phyloP scores from a whole-genome alignment of 2,888 invertebrate genomes.

The Drosophila aldrichi region DNA sequence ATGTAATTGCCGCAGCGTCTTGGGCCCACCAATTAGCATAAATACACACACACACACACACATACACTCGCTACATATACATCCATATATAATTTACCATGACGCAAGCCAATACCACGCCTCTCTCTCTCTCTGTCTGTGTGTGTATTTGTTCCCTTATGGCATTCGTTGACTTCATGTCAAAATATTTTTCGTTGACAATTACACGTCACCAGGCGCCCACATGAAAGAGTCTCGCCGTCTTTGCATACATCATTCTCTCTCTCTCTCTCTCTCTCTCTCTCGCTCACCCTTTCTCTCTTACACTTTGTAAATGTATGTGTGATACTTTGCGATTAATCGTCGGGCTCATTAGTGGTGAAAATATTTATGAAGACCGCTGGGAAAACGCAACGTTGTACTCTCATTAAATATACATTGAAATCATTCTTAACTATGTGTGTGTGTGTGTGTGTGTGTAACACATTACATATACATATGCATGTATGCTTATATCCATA shows the following conservation, averaged over 20 bases:
- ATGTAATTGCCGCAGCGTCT: constrained; percentile 65
- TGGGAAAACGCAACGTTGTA: constrained; percentile 54
- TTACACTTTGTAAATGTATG: constrained; percentile 21
- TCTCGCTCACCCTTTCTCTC: not conserved
- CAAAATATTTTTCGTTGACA: constrained; percentile 65
- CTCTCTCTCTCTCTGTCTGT: constrained; percentile 1
- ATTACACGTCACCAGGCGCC: constrained; percentile 58
- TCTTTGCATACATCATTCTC: not conserved
- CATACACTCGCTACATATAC: not conserved
- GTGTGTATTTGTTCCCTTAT: constrained; percentile 18
- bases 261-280: not conserved
- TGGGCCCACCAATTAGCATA: constrained; percentile 63
- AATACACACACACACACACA: constrained; percentile 22
- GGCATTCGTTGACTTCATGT: constrained; percentile 50
- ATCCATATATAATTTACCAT: constrained; percentile 46
- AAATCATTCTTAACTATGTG: constrained; percentile 42
- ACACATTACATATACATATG: constrained; percentile 3
- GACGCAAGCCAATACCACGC: constrained; percentile 57
- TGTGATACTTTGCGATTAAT: constrained; percentile 68
- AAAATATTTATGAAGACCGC: constrained; percentile 76
- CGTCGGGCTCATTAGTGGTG: constrained; percentile 74
- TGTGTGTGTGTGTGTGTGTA: constrained; percentile 1
- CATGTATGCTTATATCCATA: constrained; percentile 7
- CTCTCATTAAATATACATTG: constrained; percentile 64
- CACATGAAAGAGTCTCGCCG: constrained; percentile 21